Conservation (phyloP, 1,140 invertebrate species). For the Platyscapa corneri region DNA sequence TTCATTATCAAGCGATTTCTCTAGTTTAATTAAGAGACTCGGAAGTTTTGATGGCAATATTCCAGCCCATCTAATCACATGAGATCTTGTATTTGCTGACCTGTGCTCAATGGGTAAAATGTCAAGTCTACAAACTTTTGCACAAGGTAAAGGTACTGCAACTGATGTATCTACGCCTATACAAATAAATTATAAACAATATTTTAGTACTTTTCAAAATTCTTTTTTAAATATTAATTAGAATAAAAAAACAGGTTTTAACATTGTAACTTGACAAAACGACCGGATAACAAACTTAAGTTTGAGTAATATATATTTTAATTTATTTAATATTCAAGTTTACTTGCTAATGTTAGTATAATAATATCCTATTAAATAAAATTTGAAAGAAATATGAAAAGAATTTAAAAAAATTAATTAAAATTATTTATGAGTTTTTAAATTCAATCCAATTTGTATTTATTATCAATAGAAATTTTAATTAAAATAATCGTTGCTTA, state of each 20-base stretch:
- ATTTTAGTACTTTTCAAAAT: neutral
- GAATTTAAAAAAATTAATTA: too few relatives aligned
- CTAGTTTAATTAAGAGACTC: conserved; percentile 69
- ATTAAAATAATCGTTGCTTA: neutral
- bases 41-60: conserved; percentile 70
- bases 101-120: conserved; percentile 67
- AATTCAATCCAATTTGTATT: too few relatives aligned
- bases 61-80: conserved; percentile 69
- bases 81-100: conserved; percentile 60
- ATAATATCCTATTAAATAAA: neutral
- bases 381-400: too few relatives aligned
- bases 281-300: too few relatives aligned
- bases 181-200: neutral
- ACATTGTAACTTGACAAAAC: too few relatives aligned
- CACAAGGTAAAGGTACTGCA: conserved; percentile 70
- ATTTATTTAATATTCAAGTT: too few relatives aligned
- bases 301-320: too few relatives aligned
- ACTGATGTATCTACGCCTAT: conserved; percentile 69
- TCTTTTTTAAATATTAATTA: neutral
- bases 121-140: conserved; percentile 70
- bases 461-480: neutral
- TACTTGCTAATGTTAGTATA: too few relatives aligned
- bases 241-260: neutral
- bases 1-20: conserved; percentile 72
- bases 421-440: too few relatives aligned